Conservation (phyloP, 2,888 invertebrate genomes). For the Acanthosepion esculentum region DNA sequence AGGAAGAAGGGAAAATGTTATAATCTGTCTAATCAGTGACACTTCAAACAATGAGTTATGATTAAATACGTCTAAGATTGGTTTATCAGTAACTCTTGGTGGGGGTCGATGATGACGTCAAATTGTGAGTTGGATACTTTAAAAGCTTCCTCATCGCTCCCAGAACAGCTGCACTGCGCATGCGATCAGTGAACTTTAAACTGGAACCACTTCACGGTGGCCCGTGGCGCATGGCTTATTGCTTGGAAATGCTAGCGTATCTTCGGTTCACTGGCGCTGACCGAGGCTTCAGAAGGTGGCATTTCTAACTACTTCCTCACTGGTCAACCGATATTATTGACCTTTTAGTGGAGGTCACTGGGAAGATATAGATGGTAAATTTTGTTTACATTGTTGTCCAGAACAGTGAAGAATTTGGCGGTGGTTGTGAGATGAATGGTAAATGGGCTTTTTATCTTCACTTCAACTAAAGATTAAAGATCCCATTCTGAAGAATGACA, state of each 20-base stretch:
- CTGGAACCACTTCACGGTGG: not conserved
- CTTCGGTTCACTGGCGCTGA: no score
- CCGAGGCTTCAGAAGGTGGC: not conserved
- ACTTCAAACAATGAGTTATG: not conserved
- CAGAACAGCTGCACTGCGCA: not conserved
- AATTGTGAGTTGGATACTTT: not conserved
- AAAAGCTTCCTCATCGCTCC: not conserved
- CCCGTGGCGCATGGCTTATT: not conserved
- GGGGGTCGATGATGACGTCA: not conserved
- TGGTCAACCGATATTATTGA: constrained; percentile 5
- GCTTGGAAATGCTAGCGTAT: not conserved
- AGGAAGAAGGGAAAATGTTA: no score
- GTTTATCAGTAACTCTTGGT: not conserved
- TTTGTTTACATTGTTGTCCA: not conserved
- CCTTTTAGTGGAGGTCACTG: not conserved
- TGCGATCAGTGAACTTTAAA: not conserved
- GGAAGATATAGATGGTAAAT: not conserved
- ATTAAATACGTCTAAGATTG: not conserved
- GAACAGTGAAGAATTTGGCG: not conserved
- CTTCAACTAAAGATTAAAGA: not conserved
- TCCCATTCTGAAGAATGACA: not conserved
- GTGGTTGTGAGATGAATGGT: not conserved
- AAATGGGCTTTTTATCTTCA: no score
- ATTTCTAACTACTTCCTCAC: not conserved
- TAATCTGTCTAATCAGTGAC: not conserved